These are phyloP conservation scores for Balanococcus diminutus DNA, from an alignment of 2,888 invertebrate species.

Conservation along the genomic window DNA sequence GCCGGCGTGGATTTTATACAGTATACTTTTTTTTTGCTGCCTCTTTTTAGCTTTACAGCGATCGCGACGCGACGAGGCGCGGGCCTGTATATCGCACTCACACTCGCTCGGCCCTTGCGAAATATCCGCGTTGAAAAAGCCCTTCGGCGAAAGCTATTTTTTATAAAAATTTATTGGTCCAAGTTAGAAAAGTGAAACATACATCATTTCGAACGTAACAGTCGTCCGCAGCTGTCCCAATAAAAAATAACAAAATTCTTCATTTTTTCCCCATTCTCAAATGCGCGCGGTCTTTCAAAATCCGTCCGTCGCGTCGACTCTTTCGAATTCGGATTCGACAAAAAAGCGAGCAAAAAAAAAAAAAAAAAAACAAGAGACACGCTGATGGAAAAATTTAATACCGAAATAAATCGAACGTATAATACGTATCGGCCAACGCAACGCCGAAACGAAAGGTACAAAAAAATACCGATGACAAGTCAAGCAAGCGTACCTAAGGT, in stretches of 20 bases:
- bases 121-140: not conserved
- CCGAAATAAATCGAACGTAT: not conserved
- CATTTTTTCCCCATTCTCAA: not conserved
- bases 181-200: slow-evolving; percentile 24
- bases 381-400: not conserved
- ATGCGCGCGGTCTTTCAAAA: not conserved
- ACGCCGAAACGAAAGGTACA: not conserved
- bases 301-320: not conserved
- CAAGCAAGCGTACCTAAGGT: not conserved
- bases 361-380: not conserved
- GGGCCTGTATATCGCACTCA: not conserved
- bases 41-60: not conserved
- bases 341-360: too few relatives aligned
- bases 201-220: slow-evolving; percentile 22
- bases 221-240: slow-evolving; percentile 20
- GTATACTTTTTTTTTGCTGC: not conserved
- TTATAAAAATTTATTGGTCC: slow-evolving; percentile 32
- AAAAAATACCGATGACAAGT: not conserved
- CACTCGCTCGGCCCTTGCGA: not conserved
- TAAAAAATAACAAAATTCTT: slow-evolving; percentile 1
- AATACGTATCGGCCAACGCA: not conserved
- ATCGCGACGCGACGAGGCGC: not conserved
- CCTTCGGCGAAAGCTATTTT: slow-evolving; percentile 18
- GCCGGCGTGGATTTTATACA: not conserved
- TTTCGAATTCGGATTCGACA: too few relatives aligned